Conservation (phyloP, 2,797 vertebrate species). For the Denticeps clupeoides region DNA sequence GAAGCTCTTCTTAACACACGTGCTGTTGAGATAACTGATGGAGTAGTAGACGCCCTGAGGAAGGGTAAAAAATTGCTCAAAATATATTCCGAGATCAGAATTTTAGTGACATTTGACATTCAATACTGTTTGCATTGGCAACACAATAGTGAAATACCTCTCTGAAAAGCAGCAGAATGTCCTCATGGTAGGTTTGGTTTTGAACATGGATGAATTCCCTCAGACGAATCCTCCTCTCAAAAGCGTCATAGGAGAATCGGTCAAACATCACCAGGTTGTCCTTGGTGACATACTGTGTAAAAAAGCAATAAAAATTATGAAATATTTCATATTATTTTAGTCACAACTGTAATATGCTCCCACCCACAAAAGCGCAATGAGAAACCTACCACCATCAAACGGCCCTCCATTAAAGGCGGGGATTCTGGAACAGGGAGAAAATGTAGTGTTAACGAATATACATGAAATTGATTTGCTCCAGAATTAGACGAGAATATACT, state of each 20-base stretch:
- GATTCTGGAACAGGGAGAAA: too few relatives aligned
- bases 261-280: constrained; percentile 14
- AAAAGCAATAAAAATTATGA: too few relatives aligned
- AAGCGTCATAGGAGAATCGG: constrained; percentile 31
- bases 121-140: too few relatives aligned
- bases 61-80: too few relatives aligned
- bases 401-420: too few relatives aligned
- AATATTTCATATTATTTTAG: too few relatives aligned
- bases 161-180: constrained; percentile 28
- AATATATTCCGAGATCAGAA: not conserved
- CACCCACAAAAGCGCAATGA: too few relatives aligned
- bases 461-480: too few relatives aligned
- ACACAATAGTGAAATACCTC: too few relatives aligned
- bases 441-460: too few relatives aligned
- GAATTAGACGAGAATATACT: not conserved
- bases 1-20: constrained; percentile 23
- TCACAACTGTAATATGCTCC: too few relatives aligned
- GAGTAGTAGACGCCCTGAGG: constrained; percentile 27
- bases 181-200: constrained; percentile 12
- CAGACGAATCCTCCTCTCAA: constrained; percentile 22
- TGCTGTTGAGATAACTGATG: constrained; percentile 33
- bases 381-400: too few relatives aligned
- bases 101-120: not conserved
- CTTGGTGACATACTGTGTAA: constrained; percentile 20
- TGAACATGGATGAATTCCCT: not conserved